phyloP scores from a whole-genome alignment of 2,888 invertebrate species.

The Lymantria dispar region DNA sequence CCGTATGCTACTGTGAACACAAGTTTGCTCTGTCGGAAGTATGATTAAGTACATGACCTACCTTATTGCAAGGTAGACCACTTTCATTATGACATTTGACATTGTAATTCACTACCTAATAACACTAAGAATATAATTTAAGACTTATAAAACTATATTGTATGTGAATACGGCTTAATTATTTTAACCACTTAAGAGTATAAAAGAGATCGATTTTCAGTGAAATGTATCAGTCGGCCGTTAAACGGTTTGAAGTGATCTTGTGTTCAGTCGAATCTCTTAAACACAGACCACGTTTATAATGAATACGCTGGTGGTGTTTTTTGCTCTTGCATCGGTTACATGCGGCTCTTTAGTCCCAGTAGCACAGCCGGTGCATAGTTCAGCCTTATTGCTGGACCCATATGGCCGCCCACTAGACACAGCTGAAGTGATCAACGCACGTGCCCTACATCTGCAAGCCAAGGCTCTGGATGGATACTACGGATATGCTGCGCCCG shows the following conservation, averaged over 20 bases:
- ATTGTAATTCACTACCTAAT: slow-evolving; percentile 58
- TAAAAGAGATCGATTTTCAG: slow-evolving; percentile 54
- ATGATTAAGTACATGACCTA: slow-evolving; percentile 27
- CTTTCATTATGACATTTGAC: slow-evolving; percentile 71
- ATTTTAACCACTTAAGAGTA: slow-evolving; percentile 51
- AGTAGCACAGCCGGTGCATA: slow-evolving; percentile 71
- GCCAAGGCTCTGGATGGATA: slow-evolving; percentile 71
- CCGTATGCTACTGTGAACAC: too few relatives aligned
- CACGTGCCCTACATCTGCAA: slow-evolving; percentile 73
- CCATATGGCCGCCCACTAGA: slow-evolving; percentile 74
- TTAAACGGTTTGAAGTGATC: slow-evolving; percentile 64
- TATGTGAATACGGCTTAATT: slow-evolving; percentile 19
- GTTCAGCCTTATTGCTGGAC: slow-evolving; percentile 72
- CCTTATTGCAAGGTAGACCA: slow-evolving; percentile 59
- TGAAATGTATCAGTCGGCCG: slow-evolving; percentile 61
- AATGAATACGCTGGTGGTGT: slow-evolving; percentile 82
- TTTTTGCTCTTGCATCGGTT: slow-evolving; percentile 83
- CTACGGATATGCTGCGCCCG: slow-evolving; percentile 10
- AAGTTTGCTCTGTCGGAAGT: slow-evolving; percentile 38
- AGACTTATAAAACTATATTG: slow-evolving; percentile 40
- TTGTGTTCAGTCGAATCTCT: slow-evolving; percentile 44
- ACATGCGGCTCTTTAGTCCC: slow-evolving; percentile 79
- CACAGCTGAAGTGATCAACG: slow-evolving; percentile 75
- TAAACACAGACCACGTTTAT: slow-evolving; percentile 54
- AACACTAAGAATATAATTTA: slow-evolving; percentile 24